These are phyloP conservation scores for Alethe diademata DNA, from an alignment of 2,113 vertebrate species.

Conservation along the genomic window DNA sequence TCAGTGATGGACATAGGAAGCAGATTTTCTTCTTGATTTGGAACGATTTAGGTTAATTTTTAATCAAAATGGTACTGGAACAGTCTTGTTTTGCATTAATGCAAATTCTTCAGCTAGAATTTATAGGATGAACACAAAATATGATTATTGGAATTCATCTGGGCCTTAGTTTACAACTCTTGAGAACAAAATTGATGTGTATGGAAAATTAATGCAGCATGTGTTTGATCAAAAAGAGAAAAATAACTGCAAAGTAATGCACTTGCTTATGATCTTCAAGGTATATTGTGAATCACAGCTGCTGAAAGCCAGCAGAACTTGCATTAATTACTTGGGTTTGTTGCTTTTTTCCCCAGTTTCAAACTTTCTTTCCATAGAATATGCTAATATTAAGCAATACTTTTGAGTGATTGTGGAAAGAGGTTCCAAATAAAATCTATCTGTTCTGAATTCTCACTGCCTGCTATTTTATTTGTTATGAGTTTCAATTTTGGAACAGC, in stretches of 20 bases:
- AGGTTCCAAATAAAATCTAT: background rate
- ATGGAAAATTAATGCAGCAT: background rate
- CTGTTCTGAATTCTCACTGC: background rate
- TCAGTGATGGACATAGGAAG: background rate
- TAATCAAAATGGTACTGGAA: background rate
- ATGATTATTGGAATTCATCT: background rate
- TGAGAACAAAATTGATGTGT: background rate
- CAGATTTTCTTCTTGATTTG: background rate
- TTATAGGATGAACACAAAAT: background rate
- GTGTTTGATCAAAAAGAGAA: background rate
- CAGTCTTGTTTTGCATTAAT: background rate
- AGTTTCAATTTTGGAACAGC: background rate
- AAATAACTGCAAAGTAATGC: background rate
- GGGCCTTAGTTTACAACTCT: background rate
- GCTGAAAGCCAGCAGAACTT: background rate
- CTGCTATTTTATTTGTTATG: background rate
- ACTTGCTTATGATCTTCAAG: background rate
- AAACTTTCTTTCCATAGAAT: background rate
- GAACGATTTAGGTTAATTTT: background rate
- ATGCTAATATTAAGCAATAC: background rate
- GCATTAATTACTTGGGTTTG: background rate
- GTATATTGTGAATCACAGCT: background rate
- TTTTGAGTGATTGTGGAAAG: background rate
- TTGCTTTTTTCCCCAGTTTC: background rate
- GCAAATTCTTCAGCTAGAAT: background rate